These are phyloP conservation scores for Rhyacophila evoluta DNA, from an alignment of 2,888 invertebrate genomes.

Conservation along the genomic window DNA sequence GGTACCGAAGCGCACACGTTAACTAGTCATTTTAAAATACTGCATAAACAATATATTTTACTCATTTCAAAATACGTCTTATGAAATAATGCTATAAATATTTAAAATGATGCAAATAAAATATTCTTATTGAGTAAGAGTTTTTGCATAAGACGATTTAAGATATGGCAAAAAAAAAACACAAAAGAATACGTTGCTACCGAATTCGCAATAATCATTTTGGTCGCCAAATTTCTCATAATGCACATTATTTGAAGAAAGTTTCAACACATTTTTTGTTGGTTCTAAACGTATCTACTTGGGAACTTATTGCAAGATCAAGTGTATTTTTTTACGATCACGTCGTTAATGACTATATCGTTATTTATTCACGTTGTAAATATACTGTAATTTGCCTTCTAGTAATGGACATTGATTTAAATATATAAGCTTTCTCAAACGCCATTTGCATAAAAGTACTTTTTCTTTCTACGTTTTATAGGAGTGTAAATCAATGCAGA, in stretches of 20 bases:
- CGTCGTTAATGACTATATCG: neutral
- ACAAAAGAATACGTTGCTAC: neutral
- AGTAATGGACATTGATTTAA: neutral
- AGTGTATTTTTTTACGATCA: neutral
- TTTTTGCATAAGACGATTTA: too few relatives aligned
- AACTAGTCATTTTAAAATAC: too few relatives aligned
- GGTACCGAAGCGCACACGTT: too few relatives aligned
- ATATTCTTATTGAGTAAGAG: neutral
- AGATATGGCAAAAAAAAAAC: neutral
- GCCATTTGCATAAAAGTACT: neutral
- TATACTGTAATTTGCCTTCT: neutral
- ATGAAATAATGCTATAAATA: neutral
- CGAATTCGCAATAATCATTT: neutral
- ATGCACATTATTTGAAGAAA: neutral
- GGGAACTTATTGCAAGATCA: neutral
- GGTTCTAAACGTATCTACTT: too few relatives aligned
- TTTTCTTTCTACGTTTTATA: neutral
- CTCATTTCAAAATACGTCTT: neutral
- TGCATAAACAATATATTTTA: too few relatives aligned
- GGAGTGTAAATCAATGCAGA: too few relatives aligned
- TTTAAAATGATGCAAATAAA: neutral
- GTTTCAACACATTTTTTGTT: too few relatives aligned
- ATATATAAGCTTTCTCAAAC: neutral
- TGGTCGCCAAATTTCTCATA: neutral
- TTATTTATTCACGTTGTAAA: neutral